These are phyloP conservation scores for Coreoperca whiteheadi DNA, from an alignment of 2,113 vertebrate species.

Conservation along the genomic window DNA sequence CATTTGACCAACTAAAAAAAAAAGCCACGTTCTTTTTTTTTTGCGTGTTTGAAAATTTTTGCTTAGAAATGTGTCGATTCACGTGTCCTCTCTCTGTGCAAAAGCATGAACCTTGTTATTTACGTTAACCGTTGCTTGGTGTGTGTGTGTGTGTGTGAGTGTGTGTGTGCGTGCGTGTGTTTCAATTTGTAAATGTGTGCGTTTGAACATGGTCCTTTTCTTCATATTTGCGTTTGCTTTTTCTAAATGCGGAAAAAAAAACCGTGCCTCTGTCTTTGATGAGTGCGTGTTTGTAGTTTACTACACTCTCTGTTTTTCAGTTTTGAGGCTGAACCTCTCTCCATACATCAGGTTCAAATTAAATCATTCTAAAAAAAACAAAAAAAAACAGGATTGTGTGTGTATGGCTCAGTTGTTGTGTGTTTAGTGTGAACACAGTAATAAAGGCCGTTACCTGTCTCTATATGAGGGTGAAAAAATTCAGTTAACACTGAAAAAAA, in stretches of 20 bases:
- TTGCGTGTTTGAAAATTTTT: constrained; percentile 1
- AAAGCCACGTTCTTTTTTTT: background rate
- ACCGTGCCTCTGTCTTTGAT: background rate
- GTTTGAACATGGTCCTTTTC: background rate
- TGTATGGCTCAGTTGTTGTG: background rate
- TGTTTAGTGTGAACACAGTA: background rate
- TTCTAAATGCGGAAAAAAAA: background rate
- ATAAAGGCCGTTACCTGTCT: background rate
- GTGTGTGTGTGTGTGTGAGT: background rate
- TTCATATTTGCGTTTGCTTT: background rate
- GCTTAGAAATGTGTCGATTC: background rate
- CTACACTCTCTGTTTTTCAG: background rate
- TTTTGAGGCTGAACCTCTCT: background rate
- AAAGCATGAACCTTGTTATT: background rate
- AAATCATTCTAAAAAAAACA: background rate
- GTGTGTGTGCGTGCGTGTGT: background rate
- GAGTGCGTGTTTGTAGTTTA: constrained; percentile 9
- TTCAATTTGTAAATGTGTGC: background rate
- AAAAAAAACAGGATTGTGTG: no score
- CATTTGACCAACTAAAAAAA: constrained; percentile 30
- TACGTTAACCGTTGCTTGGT: background rate
- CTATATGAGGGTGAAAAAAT: background rate
- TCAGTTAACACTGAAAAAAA: background rate
- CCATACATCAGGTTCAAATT: background rate
- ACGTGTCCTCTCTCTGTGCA: background rate